Evolutionary conservation across 2,113 vertebrate genomes (phyloP).

Genomic region (Thymallus thymallus): DNA sequence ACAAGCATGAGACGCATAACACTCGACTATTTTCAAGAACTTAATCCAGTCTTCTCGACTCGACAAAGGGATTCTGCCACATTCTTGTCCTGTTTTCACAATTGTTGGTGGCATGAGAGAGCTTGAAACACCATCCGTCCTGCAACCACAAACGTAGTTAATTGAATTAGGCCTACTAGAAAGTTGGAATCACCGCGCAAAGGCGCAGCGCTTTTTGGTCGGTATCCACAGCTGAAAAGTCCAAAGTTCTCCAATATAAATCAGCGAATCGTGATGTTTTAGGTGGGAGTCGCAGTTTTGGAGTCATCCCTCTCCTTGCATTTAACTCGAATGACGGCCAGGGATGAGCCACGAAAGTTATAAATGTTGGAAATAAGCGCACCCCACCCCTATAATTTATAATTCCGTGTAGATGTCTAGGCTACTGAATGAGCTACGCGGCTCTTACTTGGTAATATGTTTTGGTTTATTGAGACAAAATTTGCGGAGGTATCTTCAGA

Average conservation of each 20-base stretch:
- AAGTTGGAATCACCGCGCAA: constrained; percentile 42
- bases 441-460: not conserved
- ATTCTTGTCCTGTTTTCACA: constrained; percentile 37
- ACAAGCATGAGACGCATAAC: constrained; percentile 29
- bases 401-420: not conserved
- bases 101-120: constrained; percentile 45
- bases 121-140: constrained; percentile 17
- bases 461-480: not conserved
- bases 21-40: constrained; percentile 34
- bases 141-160: constrained; percentile 4
- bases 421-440: not conserved
- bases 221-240: constrained; percentile 19
- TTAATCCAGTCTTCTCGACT: constrained; percentile 40
- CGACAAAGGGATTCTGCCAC: constrained; percentile 34
- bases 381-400: not conserved
- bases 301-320: constrained; percentile 24
- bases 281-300: constrained; percentile 5
- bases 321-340: constrained; percentile 10
- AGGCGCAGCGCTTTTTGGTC: not conserved
- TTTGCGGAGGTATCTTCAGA: not conserved
- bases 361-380: constrained; percentile 9
- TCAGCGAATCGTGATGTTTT: constrained; percentile 4
- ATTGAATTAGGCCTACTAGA: constrained; percentile 21
- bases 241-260: constrained; percentile 36
- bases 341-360: constrained; percentile 33